Percentiles rank a stretch among this genome's conserved stretches.
phyloP scores from a whole-genome alignment of 2,113 vertebrate species.

The Raja brachyura region DNA sequence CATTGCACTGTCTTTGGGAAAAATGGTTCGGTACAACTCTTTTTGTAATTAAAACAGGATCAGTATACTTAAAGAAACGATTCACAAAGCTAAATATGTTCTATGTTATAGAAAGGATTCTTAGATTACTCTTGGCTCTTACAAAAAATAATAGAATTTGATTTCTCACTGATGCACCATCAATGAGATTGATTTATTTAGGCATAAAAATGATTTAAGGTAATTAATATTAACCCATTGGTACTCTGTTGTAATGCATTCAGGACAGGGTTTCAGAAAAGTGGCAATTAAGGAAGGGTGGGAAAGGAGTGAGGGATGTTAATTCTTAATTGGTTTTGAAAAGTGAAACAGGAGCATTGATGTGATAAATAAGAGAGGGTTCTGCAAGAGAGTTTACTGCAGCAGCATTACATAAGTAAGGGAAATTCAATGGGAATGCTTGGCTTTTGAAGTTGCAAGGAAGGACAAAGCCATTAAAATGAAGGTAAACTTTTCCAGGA shows the following conservation, averaged over 20 bases:
- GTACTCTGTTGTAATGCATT: constrained; percentile 21
- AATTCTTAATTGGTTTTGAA: constrained; percentile 31
- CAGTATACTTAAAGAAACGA: neutral
- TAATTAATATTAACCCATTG: constrained; percentile 28
- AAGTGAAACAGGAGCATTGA: constrained; percentile 6
- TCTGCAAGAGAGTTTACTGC: neutral
- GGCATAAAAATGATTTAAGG: neutral
- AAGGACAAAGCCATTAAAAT: neutral
- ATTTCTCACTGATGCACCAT: constrained; percentile 21
- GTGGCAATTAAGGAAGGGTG: neutral
- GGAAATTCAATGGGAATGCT: neutral
- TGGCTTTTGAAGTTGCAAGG: neutral
- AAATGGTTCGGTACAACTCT: neutral
- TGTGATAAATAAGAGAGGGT: neutral
- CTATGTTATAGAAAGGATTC: neutral
- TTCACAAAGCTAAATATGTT: neutral
- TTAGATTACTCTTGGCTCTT: neutral
- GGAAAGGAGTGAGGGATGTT: constrained; percentile 11
- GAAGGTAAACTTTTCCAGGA: neutral
- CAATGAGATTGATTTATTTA: neutral
- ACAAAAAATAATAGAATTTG: constrained; percentile 8
- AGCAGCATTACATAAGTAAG: neutral
- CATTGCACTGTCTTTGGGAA: neutral
- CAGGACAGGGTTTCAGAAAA: constrained; percentile 13
- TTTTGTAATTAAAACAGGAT: neutral